Evolutionary conservation across 2,797 vertebrate genomes (phyloP).

Genomic region (Sebastes oblongus): DNA sequence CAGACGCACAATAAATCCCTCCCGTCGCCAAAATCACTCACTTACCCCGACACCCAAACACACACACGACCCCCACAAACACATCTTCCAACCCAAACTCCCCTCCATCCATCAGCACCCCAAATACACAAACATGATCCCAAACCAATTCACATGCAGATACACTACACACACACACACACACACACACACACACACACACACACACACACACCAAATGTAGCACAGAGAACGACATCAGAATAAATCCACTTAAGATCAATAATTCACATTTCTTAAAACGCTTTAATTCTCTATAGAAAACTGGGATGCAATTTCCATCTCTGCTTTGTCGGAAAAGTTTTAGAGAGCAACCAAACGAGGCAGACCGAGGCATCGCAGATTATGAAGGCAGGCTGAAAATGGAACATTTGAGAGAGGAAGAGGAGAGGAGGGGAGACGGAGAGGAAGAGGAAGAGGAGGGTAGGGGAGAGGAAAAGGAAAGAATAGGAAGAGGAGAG

Average conservation of each 20-base stretch:
- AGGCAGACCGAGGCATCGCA: constrained; percentile 45
- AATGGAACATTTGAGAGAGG: constrained; percentile 49
- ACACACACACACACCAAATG: not conserved
- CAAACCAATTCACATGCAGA: constrained; percentile 24
- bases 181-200: not conserved
- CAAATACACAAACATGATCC: constrained; percentile 26
- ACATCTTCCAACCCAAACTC: constrained; percentile 8
- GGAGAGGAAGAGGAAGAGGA: not conserved
- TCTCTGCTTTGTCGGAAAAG: constrained; percentile 66
- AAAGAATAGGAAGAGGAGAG: not conserved
- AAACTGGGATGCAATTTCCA: constrained; percentile 70
- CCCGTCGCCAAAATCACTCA: constrained; percentile 10
- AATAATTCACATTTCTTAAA: constrained; percentile 83
- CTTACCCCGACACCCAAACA: constrained; percentile 20
- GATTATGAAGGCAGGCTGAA: constrained; percentile 62
- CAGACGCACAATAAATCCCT: constrained; percentile 33
- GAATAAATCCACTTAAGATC: constrained; percentile 78
- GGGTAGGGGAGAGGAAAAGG: not conserved
- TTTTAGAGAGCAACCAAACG: constrained; percentile 55
- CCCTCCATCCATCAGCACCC: not conserved
- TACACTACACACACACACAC: not conserved
- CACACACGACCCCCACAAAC: constrained; percentile 15
- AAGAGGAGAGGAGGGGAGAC: not conserved
- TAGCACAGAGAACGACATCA: constrained; percentile 42
- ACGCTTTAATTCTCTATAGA: constrained; percentile 76